Conservation (phyloP, 2,797 vertebrate genomes). For the Oryzias sinensis region DNA sequence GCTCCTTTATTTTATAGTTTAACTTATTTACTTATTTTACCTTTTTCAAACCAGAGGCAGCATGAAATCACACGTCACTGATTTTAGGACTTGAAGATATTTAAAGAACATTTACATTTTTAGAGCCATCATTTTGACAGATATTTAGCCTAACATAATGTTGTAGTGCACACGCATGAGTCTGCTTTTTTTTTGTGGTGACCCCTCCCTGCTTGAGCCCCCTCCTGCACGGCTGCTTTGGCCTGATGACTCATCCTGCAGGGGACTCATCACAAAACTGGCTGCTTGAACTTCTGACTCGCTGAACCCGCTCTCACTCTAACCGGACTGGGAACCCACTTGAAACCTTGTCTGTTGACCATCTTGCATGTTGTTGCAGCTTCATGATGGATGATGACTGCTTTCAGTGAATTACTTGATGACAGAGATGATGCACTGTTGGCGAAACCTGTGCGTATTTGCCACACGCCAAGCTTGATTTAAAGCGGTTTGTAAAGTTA, state of each 20-base stretch:
- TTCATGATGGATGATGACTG: slow-evolving; percentile 17
- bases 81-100: too few species aligned
- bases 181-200: slow-evolving; percentile 17
- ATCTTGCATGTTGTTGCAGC: slow-evolving; percentile 24
- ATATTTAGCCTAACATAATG: too few species aligned
- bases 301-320: slow-evolving; percentile 18
- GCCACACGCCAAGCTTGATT: slow-evolving; percentile 37
- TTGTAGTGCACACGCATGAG: slow-evolving; percentile 1
- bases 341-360: slow-evolving; percentile 56
- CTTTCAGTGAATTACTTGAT: slow-evolving; percentile 51
- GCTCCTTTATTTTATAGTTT: background rate
- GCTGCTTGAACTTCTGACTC: slow-evolving; percentile 33
- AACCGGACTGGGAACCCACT: slow-evolving; percentile 74
- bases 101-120: too few species aligned
- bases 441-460: slow-evolving; percentile 36
- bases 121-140: too few species aligned
- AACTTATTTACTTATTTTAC: too few species aligned
- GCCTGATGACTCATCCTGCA: slow-evolving; percentile 63
- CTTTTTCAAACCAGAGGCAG: too few species aligned
- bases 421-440: slow-evolving; percentile 48
- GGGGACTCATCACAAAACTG: slow-evolving; percentile 20
- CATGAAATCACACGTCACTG: too few species aligned
- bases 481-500: slow-evolving; percentile 40
- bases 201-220: slow-evolving; percentile 26
- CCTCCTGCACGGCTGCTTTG: slow-evolving; percentile 14